phyloP scores from a whole-genome alignment of 2,888 invertebrate species.

The Artemia sinica region DNA sequence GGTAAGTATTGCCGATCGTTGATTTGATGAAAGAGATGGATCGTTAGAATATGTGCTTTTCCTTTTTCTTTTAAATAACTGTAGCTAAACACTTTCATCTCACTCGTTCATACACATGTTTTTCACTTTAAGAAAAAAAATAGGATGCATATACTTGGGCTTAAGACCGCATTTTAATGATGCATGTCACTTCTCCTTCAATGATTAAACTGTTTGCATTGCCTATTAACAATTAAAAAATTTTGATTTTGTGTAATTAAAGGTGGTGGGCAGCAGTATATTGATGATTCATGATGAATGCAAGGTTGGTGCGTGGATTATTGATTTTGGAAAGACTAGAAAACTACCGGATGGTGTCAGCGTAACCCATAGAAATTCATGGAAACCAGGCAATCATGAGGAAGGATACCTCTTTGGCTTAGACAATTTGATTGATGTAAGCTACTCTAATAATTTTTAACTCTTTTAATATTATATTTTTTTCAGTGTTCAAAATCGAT shows the following conservation, averaged over 20 bases:
- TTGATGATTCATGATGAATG: slow-evolving; percentile 79
- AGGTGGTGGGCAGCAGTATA: slow-evolving; percentile 76
- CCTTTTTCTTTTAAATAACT: not conserved
- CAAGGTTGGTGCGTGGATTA: slow-evolving; percentile 81
- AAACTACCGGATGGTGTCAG: slow-evolving; percentile 47
- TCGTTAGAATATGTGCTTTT: slow-evolving; percentile 15
- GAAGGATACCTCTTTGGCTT: slow-evolving; percentile 84
- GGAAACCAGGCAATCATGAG: slow-evolving; percentile 88
- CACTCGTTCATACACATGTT: no score
- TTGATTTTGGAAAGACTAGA: slow-evolving; percentile 88
- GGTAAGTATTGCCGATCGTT: no score
- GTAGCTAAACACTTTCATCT: no score
- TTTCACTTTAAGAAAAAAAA: no score
- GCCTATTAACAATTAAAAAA: not conserved
- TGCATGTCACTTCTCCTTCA: no score
- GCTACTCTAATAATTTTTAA: not conserved
- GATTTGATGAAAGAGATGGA: no score
- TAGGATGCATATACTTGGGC: no score
- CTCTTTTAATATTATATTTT: no score
- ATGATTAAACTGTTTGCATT: not conserved
- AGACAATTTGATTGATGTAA: slow-evolving; percentile 66
- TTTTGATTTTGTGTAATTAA: slow-evolving; percentile 24
- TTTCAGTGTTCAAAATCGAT: no score
- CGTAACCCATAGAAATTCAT: slow-evolving; percentile 59
- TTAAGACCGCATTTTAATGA: no score